Percentiles rank a stretch among this genome's conserved stretches.
Conservation (phyloP, 2,113 vertebrate species). For the Xiphophorus couchianus region DNA sequence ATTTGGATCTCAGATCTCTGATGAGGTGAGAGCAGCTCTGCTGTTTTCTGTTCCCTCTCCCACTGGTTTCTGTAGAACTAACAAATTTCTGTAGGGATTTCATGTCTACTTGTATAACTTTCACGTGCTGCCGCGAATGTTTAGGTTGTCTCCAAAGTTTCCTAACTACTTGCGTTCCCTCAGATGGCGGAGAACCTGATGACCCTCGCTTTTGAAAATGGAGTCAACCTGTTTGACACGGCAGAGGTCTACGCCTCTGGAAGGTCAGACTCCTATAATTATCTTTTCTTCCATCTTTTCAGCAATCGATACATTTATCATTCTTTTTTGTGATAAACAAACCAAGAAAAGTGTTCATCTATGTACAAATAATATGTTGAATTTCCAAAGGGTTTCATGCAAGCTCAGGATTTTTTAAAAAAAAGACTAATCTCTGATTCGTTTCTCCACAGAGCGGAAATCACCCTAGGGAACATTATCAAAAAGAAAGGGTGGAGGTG, state of each 20-base stretch:
- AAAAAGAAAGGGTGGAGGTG: constrained; percentile 86
- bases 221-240: constrained; percentile 96
- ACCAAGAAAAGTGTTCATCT: neutral
- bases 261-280: constrained; percentile 80
- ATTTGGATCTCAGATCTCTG: constrained; percentile 92
- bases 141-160: neutral
- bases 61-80: constrained; percentile 14
- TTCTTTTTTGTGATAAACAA: neutral
- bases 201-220: constrained; percentile 96
- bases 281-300: too few relatives aligned
- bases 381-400: constrained; percentile 1
- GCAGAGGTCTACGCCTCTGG: constrained; percentile 97
- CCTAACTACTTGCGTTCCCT: constrained; percentile 51
- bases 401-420: neutral
- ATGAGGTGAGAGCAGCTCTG: constrained; percentile 83
- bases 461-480: constrained; percentile 82
- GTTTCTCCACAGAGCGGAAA: constrained; percentile 76
- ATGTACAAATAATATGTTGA: neutral
- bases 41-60: neutral
- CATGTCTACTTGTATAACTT: constrained; percentile 6
- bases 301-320: too few relatives aligned
- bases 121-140: neutral
- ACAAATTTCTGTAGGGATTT: constrained; percentile 8
- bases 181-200: constrained; percentile 96
- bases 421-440: constrained; percentile 19